These are phyloP conservation scores for Tiphia femorata DNA, from an alignment of 2,888 invertebrate genomes.

Conservation along the genomic window DNA sequence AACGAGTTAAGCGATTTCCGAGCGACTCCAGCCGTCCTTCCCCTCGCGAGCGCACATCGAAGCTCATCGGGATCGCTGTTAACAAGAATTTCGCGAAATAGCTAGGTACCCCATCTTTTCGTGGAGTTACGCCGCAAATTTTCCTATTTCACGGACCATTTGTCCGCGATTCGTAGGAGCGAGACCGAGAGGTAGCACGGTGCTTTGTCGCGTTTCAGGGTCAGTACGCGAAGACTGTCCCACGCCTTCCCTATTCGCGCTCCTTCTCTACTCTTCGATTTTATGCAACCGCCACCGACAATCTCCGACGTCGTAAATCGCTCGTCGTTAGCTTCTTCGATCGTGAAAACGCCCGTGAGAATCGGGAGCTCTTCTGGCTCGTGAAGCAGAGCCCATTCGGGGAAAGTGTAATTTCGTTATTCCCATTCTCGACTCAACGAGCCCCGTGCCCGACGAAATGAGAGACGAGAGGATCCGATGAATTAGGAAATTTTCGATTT, in stretches of 20 bases:
- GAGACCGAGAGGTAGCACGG: no score
- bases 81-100: slow-evolving; percentile 44
- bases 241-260: no score
- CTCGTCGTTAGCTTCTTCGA: slow-evolving; percentile 28
- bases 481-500: no score
- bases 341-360: slow-evolving; percentile 21
- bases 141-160: slow-evolving; percentile 50
- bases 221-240: slow-evolving; percentile 30
- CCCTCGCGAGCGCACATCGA: slow-evolving; percentile 32
- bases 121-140: slow-evolving; percentile 39
- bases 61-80: slow-evolving; percentile 36
- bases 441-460: no score
- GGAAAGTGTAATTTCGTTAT: no score
- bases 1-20: no score
- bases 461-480: no score
- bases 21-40: no score
- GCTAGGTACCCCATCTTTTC: slow-evolving; percentile 41
- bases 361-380: not conserved
- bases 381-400: no score
- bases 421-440: no score
- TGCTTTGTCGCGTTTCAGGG: slow-evolving; percentile 23
- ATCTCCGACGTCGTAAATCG: slow-evolving; percentile 32
- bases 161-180: slow-evolving; percentile 17
- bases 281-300: slow-evolving; percentile 16
- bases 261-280: slow-evolving; percentile 6